phyloP scores from a whole-genome alignment of 2,113 vertebrate species.

The Tragelaphus buxtoni region DNA sequence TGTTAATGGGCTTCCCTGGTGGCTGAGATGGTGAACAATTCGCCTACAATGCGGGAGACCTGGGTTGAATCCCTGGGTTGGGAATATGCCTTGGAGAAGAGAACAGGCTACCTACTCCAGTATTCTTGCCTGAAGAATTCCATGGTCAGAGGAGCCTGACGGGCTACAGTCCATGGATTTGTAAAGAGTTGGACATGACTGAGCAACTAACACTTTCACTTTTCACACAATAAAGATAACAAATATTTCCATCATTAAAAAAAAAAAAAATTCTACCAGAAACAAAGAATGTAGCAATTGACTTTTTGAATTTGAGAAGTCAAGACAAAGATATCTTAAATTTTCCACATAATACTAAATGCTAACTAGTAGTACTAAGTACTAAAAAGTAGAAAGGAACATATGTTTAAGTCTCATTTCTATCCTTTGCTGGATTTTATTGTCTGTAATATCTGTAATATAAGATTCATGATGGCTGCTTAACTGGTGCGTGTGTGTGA shows the following conservation, averaged over 20 bases:
- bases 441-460: background rate
- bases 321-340: background rate
- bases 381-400: background rate
- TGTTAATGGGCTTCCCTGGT: background rate
- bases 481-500: background rate
- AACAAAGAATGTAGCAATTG: background rate
- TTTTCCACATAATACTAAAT: background rate
- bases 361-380: background rate
- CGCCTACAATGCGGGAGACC: fast-evolving
- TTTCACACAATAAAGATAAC: background rate
- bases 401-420: background rate
- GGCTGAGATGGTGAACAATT: background rate
- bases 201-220: background rate
- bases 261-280: background rate
- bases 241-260: background rate
- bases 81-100: background rate
- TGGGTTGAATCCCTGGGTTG: background rate
- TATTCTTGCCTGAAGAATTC: background rate
- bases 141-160: background rate
- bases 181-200: background rate
- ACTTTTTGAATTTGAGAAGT: background rate
- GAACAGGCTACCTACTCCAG: background rate
- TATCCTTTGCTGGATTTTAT: background rate
- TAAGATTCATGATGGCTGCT: background rate
- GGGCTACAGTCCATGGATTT: background rate